Evolutionary conservation across 1,140 invertebrate genomes (phyloP), one percentile per base, ranked within the genome.

Genomic region (Drosophila kikkawai): DNA sequence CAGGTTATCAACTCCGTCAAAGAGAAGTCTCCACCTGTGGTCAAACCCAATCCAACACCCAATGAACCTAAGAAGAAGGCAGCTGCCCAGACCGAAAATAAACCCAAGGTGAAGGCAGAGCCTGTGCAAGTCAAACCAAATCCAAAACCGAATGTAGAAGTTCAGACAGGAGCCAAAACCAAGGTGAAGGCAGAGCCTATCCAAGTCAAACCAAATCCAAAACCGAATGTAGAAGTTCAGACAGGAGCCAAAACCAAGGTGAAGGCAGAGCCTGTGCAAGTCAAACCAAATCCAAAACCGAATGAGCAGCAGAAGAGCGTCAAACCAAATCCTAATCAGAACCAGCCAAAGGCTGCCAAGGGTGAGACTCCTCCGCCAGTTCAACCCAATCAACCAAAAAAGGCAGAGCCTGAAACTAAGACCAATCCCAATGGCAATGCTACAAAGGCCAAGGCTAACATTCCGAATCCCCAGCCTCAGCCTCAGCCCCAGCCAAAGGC

Each of bases 221-320:
- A 56, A 56, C 58, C 59, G 7, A 58, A 11, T 41, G 29, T 45
- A n/a, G 26, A 13, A 5, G 7, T 3, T 7, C 29, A 29, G 4
- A 32, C 2, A 7, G 37, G 17, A 65, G 5, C 11, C 1, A 59
- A 48, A 3, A 3, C 19, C 15, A 41, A 48, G n/a, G 19, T 1
- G 0, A 57, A 69, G 13, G 36, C 8, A 4, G 13, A 57, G 12
- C 26, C 56, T 1, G 7, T 22, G 0, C 19, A 26, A 5, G 19
- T 34, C 58, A 70, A 74, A 53, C 66, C 48, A 45, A 74, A 74
- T 58, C 44, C 26, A 44, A 39, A 64, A 48, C 65, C 64, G 2
- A 59, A 11, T 34, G 19, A 51, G 19, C 22, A 56, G 32, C 47
- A 26, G 47, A 59, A 74, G 29, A 3, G 0, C 13, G n/a, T 13